Conservation (phyloP, 1,140 invertebrate genomes). For the Drosophila melanica region DNA sequence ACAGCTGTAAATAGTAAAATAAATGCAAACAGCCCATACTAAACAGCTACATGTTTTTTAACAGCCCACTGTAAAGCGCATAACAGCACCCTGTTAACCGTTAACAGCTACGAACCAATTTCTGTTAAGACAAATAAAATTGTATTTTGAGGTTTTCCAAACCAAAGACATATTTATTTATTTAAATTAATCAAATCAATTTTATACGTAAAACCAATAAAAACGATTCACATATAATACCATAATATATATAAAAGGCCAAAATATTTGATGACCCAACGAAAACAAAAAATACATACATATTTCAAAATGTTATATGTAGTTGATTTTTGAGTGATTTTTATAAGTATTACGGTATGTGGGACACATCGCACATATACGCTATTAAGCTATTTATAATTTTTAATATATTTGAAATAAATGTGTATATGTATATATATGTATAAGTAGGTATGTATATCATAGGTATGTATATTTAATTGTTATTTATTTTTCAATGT, state of each 20-base stretch:
- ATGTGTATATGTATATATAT: slow-evolving; percentile 57
- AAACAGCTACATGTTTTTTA: not conserved
- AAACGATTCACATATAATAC: slow-evolving; percentile 65
- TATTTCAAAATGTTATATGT: slow-evolving; percentile 49
- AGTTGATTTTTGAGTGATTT: slow-evolving; percentile 62
- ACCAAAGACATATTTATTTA: slow-evolving; percentile 70
- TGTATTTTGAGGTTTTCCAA: slow-evolving; percentile 60
- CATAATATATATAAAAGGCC: slow-evolving; percentile 47
- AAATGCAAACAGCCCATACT: too few relatives aligned
- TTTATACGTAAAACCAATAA: slow-evolving; percentile 50
- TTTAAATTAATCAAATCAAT: slow-evolving; percentile 60
- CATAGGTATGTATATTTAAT: slow-evolving; percentile 61
- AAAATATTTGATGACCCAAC: slow-evolving; percentile 55
- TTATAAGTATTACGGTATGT: slow-evolving; percentile 51
- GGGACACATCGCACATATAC: slow-evolving; percentile 61
- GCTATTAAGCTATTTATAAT: slow-evolving; percentile 55
- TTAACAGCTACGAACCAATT: slow-evolving; percentile 1
- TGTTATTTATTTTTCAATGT: slow-evolving; percentile 36
- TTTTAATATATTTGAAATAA: slow-evolving; percentile 56
- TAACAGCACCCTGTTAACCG: slow-evolving; percentile 7
- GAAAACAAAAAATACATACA: slow-evolving; percentile 39
- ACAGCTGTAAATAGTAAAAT: too few relatives aligned
- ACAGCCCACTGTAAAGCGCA: not conserved
- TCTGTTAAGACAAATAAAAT: not conserved
- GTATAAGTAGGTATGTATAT: slow-evolving; percentile 43